Evolutionary conservation across 64 coral and sea anemone species (phyloP).

Genomic region (Stichodactyla helianthus): DNA sequence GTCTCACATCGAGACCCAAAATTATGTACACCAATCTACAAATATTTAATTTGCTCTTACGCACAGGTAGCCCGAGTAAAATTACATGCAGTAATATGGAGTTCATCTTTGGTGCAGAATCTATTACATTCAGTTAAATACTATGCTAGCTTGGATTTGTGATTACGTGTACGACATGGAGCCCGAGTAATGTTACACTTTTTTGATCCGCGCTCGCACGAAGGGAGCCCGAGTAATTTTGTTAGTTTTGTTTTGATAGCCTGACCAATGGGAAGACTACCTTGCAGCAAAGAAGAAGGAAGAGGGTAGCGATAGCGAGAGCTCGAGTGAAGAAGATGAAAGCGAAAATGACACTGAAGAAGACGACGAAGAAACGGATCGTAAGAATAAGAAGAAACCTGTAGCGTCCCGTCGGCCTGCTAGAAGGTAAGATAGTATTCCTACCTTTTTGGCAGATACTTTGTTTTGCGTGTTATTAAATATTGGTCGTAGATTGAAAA

Average conservation of each 20-base stretch:
- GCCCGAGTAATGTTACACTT: neutral
- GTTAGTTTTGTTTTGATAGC: slow-evolving; percentile 23
- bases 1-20: neutral
- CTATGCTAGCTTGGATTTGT: too few species aligned
- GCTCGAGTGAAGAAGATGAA: slow-evolving; percentile 31
- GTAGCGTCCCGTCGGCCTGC: neutral
- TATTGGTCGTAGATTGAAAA: too few species aligned
- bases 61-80: neutral
- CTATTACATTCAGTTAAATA: too few species aligned
- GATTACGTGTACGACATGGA: neutral
- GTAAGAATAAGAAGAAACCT: neutral
- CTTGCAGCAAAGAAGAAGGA: slow-evolving; percentile 47
- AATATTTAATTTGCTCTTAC: too few species aligned
- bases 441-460: neutral
- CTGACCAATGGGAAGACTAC: slow-evolving; percentile 86
- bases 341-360: slow-evolving; percentile 5
- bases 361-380: slow-evolving; percentile 23
- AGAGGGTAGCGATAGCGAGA: slow-evolving; percentile 42
- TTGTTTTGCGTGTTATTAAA: neutral
- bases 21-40: too few species aligned
- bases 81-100: too few species aligned
- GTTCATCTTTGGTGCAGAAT: too few species aligned
- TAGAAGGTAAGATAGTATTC: neutral
- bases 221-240: neutral
- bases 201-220: neutral